Conservation (phyloP, 1,140 invertebrate species). For the Oreohelix idahoensis region DNA sequence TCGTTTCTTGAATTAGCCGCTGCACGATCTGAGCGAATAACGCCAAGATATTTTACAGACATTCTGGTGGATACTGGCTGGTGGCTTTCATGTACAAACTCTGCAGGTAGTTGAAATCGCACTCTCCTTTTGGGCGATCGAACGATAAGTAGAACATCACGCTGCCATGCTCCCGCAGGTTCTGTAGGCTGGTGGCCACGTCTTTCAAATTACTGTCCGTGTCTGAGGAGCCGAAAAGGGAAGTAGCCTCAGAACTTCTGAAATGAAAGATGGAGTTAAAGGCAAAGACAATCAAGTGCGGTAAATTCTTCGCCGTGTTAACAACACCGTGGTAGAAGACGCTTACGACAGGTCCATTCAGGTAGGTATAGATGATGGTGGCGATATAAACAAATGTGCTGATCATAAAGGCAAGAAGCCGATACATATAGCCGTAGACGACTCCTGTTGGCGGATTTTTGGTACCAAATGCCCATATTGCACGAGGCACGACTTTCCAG, state of each 20-base stretch:
- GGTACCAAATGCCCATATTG: not conserved
- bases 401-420: not conserved
- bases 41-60: not conserved
- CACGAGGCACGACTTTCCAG: not conserved
- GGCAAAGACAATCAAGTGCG: not conserved
- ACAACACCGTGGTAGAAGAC: not conserved
- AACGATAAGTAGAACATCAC: not conserved
- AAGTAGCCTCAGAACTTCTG: too few species aligned
- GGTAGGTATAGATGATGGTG: not conserved
- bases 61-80: not conserved
- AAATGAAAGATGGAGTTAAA: not conserved
- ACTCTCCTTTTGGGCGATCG: not conserved
- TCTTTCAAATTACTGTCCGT: not conserved
- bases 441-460: not conserved
- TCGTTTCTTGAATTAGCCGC: too few species aligned
- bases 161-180: not conserved
- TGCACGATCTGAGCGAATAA: too few species aligned
- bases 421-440: not conserved
- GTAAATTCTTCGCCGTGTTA: not conserved
- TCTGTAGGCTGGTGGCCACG: not conserved
- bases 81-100: not conserved
- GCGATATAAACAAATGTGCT: not conserved
- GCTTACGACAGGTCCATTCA: not conserved
- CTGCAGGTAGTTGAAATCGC: not conserved
- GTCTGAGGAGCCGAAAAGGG: too few species aligned